These are phyloP conservation scores for Cyanoderma ruficeps DNA, from an alignment of 2,113 vertebrate species.

Conservation along the genomic window DNA sequence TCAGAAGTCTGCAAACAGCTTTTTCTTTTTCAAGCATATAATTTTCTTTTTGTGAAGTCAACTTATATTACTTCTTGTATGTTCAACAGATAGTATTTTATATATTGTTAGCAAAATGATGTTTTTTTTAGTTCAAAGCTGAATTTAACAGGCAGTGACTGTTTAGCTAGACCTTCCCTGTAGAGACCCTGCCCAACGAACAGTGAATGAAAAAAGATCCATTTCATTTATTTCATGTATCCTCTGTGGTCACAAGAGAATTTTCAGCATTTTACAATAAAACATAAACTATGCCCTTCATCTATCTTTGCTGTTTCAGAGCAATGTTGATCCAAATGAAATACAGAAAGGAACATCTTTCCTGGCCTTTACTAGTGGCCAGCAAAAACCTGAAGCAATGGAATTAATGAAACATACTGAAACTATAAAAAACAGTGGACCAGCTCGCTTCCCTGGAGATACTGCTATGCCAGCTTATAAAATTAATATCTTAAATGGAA, in stretches of 20 bases:
- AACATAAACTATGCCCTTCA: background rate
- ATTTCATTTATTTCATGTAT: background rate
- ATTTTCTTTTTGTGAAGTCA: background rate
- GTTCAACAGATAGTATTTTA: background rate
- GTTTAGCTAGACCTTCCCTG: background rate
- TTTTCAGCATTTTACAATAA: background rate
- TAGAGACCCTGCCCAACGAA: background rate
- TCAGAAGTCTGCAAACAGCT: background rate
- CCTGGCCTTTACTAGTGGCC: background rate
- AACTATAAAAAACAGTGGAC: accelerated
- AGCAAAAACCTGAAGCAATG: background rate
- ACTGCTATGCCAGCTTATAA: background rate
- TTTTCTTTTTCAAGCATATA: background rate
- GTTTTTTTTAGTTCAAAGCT: background rate
- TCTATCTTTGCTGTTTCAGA: background rate
- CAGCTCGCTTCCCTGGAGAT: background rate
- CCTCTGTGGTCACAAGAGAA: background rate
- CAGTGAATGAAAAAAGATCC: background rate
- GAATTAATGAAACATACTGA: background rate
- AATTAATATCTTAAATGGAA: background rate
- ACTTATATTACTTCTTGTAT: background rate
- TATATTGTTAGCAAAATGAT: background rate
- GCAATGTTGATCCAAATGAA: background rate
- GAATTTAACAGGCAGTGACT: background rate
- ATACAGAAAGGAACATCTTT: background rate